Conservation (phyloP, 2,888 invertebrate genomes). For the Himalopsyche anomala region DNA sequence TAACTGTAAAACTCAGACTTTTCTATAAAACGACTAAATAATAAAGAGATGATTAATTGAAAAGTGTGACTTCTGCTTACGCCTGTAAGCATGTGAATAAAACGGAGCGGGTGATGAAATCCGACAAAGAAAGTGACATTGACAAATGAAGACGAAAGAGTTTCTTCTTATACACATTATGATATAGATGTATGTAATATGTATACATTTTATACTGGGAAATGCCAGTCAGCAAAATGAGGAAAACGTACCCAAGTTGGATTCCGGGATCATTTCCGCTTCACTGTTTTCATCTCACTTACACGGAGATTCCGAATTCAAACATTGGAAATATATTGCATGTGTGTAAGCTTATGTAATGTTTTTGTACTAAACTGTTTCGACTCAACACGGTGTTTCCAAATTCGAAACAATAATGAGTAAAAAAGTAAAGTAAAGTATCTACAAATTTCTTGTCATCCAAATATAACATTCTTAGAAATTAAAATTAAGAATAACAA, state of each 20-base stretch:
- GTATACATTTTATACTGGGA: not conserved
- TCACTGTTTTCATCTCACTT: not conserved
- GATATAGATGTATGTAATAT: no score
- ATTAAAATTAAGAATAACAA: no score
- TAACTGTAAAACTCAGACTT: not conserved
- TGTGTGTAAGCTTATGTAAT: no score
- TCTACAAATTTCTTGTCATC: no score
- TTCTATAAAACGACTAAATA: not conserved
- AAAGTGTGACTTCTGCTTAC: conserved; percentile 17
- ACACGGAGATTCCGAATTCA: no score
- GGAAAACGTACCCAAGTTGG: conserved; percentile 15
- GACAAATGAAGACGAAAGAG: conserved; percentile 40
- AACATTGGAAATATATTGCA: no score
- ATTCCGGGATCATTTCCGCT: not conserved
- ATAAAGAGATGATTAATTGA: conserved; percentile 3
- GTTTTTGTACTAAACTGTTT: no score
- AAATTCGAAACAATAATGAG: no score
- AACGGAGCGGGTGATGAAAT: conserved; percentile 34
- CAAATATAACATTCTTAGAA: no score
- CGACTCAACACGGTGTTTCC: no score
- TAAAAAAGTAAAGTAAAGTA: no score
- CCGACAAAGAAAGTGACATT: conserved; percentile 32
- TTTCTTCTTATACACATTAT: no score
- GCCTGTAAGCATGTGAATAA: conserved; percentile 27
- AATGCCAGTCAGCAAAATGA: conserved; percentile 32